These are phyloP conservation scores for Protomyctophum bolini DNA, from an alignment of 2,113 vertebrate species.

Conservation along the genomic window DNA sequence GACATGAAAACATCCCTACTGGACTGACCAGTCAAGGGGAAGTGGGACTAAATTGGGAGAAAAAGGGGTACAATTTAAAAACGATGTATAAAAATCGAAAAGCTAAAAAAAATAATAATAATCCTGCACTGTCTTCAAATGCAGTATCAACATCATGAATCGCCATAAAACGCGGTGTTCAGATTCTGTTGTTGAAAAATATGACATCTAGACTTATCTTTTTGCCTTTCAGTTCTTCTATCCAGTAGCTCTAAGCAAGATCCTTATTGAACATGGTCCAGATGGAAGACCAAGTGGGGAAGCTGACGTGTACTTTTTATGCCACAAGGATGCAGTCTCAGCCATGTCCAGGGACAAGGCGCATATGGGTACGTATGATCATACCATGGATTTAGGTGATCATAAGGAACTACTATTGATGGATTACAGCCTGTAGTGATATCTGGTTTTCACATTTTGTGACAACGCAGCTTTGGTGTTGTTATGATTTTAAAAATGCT, in stretches of 20 bases:
- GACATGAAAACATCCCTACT: too few relatives aligned
- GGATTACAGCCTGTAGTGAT: too few relatives aligned
- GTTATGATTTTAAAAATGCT: background rate
- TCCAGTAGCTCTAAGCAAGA: slow-evolving; percentile 81
- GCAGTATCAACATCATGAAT: too few relatives aligned
- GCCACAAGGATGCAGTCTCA: slow-evolving; percentile 77
- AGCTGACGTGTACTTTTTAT: slow-evolving; percentile 84
- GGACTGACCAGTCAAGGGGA: too few relatives aligned
- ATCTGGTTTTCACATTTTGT: background rate
- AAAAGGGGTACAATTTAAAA: too few relatives aligned
- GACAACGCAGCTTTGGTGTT: background rate
- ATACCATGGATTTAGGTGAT: too few relatives aligned
- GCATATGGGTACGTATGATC: slow-evolving; percentile 83
- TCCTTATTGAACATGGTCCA: slow-evolving; percentile 84
- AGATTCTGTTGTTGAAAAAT: background rate
- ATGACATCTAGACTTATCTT: accelerated
- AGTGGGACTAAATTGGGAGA: too few relatives aligned
- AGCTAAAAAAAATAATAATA: too few relatives aligned
- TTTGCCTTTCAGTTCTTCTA: slow-evolving; percentile 84
- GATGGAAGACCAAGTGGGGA: slow-evolving; percentile 82
- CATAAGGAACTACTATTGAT: too few relatives aligned
- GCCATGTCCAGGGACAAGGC: slow-evolving; percentile 88
- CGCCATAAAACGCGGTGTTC: too few relatives aligned
- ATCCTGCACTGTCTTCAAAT: too few relatives aligned
- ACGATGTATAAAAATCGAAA: too few relatives aligned